phyloP scores from a whole-genome alignment of 1,140 invertebrate species.

The Ips typographus region DNA sequence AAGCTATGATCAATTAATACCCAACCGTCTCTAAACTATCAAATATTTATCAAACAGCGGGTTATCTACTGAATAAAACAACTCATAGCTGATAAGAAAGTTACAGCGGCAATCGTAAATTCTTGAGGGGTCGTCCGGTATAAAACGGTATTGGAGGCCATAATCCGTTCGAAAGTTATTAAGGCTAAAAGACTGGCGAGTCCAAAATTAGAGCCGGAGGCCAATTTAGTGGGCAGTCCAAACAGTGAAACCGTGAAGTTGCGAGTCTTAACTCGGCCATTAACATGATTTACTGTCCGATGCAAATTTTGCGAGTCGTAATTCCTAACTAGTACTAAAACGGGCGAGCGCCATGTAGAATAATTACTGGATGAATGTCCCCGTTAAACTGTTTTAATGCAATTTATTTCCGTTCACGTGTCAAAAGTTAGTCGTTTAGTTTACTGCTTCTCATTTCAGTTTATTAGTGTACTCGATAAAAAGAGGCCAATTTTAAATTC shows the following conservation, averaged over 20 bases:
- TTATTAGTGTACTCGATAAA: slow-evolving; percentile 3
- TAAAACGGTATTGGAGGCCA: neutral
- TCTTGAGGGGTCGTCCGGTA: too few species aligned
- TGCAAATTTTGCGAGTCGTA: slow-evolving; percentile 29
- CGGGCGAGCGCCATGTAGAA: slow-evolving; percentile 21
- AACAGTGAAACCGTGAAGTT: slow-evolving; percentile 29
- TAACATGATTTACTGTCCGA: slow-evolving; percentile 25
- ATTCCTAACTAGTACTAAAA: slow-evolving; percentile 31
- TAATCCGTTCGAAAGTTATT: slow-evolving; percentile 12
- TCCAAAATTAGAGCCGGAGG: slow-evolving; percentile 4
- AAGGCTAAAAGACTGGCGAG: slow-evolving; percentile 5
- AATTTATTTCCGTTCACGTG: slow-evolving; percentile 20
- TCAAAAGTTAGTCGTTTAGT: slow-evolving; percentile 1
- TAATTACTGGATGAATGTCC: slow-evolving; percentile 28
- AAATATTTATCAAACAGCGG: too few species aligned
- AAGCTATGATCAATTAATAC: too few species aligned
- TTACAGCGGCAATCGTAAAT: too few species aligned
- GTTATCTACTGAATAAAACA: too few species aligned
- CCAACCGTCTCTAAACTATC: too few species aligned
- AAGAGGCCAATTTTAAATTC: neutral
- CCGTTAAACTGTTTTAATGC: slow-evolving; percentile 23
- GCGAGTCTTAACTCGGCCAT: slow-evolving; percentile 28
- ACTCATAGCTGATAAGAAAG: too few species aligned
- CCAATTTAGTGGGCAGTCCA: slow-evolving; percentile 15
- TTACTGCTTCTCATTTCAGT: slow-evolving; percentile 11